Evolutionary conservation across 2,888 invertebrate genomes (phyloP).

Genomic region (Clostera curtula): DNA sequence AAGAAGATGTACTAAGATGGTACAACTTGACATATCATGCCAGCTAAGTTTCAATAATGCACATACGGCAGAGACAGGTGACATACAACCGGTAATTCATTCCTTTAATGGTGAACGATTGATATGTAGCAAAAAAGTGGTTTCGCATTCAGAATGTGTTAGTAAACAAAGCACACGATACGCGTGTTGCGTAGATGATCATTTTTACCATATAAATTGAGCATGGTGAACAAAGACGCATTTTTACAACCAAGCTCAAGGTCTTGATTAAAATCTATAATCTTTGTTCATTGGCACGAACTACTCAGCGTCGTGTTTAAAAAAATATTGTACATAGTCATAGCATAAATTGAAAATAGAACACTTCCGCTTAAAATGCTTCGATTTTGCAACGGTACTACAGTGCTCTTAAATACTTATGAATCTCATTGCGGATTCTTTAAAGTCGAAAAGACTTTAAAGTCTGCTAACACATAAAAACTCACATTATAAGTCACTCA

Average conservation of each 20-base stretch:
- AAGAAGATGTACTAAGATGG: too few species aligned
- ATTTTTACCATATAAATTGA: slow-evolving; percentile 34
- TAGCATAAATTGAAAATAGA: too few species aligned
- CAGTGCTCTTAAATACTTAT: not conserved
- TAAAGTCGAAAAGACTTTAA: too few species aligned
- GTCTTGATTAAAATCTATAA: slow-evolving; percentile 18
- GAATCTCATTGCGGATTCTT: slow-evolving; percentile 5
- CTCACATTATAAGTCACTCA: too few species aligned
- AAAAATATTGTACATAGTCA: too few species aligned
- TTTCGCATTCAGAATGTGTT: slow-evolving; percentile 43
- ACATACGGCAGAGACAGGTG: too few species aligned
- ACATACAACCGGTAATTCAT: slow-evolving; percentile 47
- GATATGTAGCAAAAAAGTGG: slow-evolving; percentile 38
- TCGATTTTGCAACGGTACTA: not conserved
- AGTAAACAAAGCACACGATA: slow-evolving; percentile 44
- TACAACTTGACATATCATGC: too few species aligned
- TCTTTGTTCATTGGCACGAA: slow-evolving; percentile 9
- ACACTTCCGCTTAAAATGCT: not conserved
- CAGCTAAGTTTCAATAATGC: too few species aligned
- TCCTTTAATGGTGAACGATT: slow-evolving; percentile 46
- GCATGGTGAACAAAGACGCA: slow-evolving; percentile 25
- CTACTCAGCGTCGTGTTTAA: slow-evolving; percentile 17
- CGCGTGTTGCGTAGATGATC: slow-evolving; percentile 25
- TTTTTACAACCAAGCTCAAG: slow-evolving; percentile 23
- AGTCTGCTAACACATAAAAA: too few species aligned